Base-by-base conservation (phyloP, 2,797 vertebrate genomes). In the Crocidura indochinensis region DNA sequence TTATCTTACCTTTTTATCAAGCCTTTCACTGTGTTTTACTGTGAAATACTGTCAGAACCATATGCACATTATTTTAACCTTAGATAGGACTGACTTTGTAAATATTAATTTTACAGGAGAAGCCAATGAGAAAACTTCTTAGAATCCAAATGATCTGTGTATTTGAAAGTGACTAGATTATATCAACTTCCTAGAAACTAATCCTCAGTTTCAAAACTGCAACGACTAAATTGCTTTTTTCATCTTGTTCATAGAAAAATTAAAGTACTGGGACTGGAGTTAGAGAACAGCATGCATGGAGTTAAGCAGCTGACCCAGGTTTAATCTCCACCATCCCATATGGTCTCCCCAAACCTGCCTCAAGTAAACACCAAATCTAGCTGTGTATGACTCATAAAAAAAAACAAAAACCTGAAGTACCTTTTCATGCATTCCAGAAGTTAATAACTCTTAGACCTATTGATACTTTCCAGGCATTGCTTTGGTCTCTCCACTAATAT, bases 11-110 rank as follows among this genome's bases (percentile, higher is more conserved):
- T 67, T 82, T 72, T 76, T 71, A 44, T 72, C 78, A 91, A 79
- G 24, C 15, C 38, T 76, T 20, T 71, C 81, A 2, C 22, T 65
- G 8, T 75, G 5, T 75, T 76, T 92, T 84, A 17, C 14, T 85
- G 31, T 71, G 53, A 85, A 78, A 75, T 26, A 15, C 27, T 62
- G 6, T 88, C 67, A 60, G 2, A 12, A 69, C 5, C n/a, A 85
- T 67, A 19, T 62, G 22, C 47, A 85, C 19, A 29, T 91, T 85
- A 84, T 86, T 92, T 92, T 94, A 75, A 91, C 26, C 12, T 22
- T 38, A 53, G 10, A 60, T 64, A 46, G 4, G 12, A 62, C 3
- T 9, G 19, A 77, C 17, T 65, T 93, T 80, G 29, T 29, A 90
- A 80, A 85, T 79, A 73, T 62, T 91, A 31, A 85, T 38, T 64